A percentile compares a stretch with the other conserved stretches of the same genome.
Evolutionary conservation across 2,113 vertebrate species (phyloP).

Genomic region (Syngnathus floridae): DNA sequence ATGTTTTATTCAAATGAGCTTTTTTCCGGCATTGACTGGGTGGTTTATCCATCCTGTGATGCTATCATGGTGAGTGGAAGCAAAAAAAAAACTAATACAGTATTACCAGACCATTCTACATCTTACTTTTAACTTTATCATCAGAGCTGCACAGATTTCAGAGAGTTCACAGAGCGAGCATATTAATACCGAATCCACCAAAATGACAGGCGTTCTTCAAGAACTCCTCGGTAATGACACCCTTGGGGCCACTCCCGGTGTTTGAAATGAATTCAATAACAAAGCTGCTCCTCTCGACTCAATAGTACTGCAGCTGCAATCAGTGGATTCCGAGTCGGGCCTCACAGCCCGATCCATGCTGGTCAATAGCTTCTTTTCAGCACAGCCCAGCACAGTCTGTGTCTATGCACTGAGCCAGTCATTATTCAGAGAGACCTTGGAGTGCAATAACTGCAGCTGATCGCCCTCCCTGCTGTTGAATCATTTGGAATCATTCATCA

Average conservation of each 20-base stretch:
- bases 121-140: background rate
- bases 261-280: conserved; percentile 11
- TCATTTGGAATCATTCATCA: conserved; percentile 9
- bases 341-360: conserved; percentile 3
- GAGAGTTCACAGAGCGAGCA: background rate
- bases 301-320: conserved; percentile 5
- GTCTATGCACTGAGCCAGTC: background rate
- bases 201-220: background rate
- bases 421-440: conserved; percentile 9
- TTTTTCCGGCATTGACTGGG: background rate
- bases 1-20: conserved; percentile 5
- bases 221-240: background rate
- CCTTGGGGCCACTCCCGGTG: background rate
- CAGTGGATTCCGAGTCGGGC: background rate
- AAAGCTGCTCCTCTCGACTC: conserved; percentile 2
- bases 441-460: conserved; percentile 6
- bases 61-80: background rate
- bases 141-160: background rate
- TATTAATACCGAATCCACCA: background rate
- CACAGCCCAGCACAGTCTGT: conserved; percentile 1
- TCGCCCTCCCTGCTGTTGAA: background rate
- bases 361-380: conserved; percentile 9
- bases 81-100: background rate
- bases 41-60: background rate
- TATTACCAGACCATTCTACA: background rate